These are phyloP conservation scores for Trichogramma dendrolimi DNA, from an alignment of 2,888 invertebrate genomes.

Conservation along the genomic window DNA sequence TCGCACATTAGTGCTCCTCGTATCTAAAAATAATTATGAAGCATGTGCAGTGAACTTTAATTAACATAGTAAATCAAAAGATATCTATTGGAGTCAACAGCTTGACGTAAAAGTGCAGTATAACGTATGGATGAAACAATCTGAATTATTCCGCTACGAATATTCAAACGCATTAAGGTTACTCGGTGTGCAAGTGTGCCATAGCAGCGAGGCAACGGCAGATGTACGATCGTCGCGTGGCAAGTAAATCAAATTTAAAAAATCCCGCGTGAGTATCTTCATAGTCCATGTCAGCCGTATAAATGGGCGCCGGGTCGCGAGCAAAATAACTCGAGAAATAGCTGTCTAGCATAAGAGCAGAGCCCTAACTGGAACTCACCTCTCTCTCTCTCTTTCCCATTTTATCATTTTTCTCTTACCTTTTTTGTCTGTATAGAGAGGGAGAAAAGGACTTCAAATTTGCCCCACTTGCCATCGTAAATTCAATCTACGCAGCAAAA, in stretches of 20 bases:
- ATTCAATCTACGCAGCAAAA: conserved; percentile 26
- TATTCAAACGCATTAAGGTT: background rate
- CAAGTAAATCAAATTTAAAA: conserved; percentile 49
- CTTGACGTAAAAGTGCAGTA: too few species aligned
- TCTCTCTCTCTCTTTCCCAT: conserved; percentile 25
- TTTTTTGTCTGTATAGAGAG: conserved; percentile 1
- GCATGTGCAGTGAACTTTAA: too few species aligned
- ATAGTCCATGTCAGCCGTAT: conserved; percentile 34
- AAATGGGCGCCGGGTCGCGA: conserved; percentile 36
- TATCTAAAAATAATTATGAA: too few species aligned
- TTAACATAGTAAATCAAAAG: too few species aligned
- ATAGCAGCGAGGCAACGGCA: conserved; percentile 13
- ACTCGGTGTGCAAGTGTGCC: background rate
- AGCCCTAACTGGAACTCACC: too few species aligned
- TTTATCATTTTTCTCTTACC: conserved; percentile 11
- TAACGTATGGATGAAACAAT: too few species aligned
- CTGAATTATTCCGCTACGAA: background rate
- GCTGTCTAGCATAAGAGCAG: conserved; percentile 30
- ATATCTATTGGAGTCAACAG: too few species aligned
- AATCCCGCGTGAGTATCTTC: conserved; percentile 42
- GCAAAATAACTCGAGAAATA: conserved; percentile 43
- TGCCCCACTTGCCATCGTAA: conserved; percentile 7
- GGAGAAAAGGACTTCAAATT: conserved; percentile 1
- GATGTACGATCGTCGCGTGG: conserved; percentile 48
- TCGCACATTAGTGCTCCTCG: too few species aligned